Evolutionary conservation across 2,113 vertebrate species (phyloP).

Genomic region (Triplophysa rosa): DNA sequence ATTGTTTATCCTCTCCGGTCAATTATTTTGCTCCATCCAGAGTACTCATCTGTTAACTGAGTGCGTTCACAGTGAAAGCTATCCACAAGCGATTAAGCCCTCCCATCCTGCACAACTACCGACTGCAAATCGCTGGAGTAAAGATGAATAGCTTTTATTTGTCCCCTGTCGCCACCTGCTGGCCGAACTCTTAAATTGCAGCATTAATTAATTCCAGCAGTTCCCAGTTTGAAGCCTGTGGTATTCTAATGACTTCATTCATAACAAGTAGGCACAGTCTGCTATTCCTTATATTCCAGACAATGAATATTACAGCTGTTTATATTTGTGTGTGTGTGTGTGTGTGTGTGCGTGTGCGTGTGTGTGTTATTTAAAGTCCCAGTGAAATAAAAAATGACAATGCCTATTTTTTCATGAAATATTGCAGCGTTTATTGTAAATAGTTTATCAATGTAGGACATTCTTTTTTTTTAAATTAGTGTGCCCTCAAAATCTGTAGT

Average conservation of each 20-base stretch:
- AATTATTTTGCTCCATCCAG: constrained; percentile 72
- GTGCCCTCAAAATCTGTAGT: too few species aligned
- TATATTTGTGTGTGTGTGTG: background rate
- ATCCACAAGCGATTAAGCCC: constrained; percentile 52
- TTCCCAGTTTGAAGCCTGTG: background rate
- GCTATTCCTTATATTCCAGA: background rate
- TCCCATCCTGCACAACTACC: constrained; percentile 42
- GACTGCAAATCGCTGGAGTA: background rate
- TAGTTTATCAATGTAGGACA: too few species aligned
- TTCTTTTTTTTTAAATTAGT: too few species aligned
- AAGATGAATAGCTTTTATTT: constrained; percentile 47
- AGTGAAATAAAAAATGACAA: too few species aligned
- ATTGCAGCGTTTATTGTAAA: too few species aligned
- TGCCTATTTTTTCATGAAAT: too few species aligned
- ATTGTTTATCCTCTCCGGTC: constrained; percentile 72
- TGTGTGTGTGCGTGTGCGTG: too few species aligned
- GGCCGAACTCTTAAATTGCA: constrained; percentile 36
- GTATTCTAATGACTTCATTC: background rate
- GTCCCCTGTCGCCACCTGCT: constrained; percentile 50
- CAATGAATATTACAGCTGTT: background rate
- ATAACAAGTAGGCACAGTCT: background rate
- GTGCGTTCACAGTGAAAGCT: constrained; percentile 61
- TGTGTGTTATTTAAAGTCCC: too few species aligned
- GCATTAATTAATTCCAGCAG: background rate
- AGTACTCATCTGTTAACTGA: constrained; percentile 49